These are phyloP conservation scores for Plutomurus gul DNA, from an alignment of 1,140 invertebrate species.

Conservation along the genomic window DNA sequence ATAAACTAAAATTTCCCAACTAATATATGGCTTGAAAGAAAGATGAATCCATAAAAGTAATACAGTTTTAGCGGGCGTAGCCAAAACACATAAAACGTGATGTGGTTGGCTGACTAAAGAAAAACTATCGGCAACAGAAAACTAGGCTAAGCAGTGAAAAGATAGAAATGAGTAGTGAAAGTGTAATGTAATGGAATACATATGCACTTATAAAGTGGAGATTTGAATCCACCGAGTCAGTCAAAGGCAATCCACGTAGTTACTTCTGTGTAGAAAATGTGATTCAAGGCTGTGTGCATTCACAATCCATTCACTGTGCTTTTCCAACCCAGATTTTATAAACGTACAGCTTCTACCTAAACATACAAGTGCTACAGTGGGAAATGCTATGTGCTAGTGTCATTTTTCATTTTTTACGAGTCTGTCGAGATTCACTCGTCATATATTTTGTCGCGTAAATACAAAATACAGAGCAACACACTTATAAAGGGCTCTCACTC, in stretches of 20 bases:
- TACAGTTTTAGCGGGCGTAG: background rate
- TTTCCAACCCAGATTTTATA: no score
- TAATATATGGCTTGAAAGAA: no score
- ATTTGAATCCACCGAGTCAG: background rate
- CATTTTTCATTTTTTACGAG: constrained; percentile 49
- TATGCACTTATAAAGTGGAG: no score
- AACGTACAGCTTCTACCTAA: no score
- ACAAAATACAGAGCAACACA: background rate
- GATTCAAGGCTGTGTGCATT: no score
- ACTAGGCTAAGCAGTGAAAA: background rate
- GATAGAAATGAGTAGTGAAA: background rate
- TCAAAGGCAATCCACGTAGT: no score
- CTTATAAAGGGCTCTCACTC: background rate
- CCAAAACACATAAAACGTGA: background rate
- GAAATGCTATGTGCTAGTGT: constrained; percentile 3
- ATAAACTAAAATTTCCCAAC: no score
- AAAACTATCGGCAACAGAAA: background rate
- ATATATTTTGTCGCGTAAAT: constrained; percentile 38
- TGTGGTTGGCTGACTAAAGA: no score
- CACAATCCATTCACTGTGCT: no score
- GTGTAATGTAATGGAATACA: background rate
- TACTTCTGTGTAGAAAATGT: no score
- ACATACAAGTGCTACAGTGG: background rate
- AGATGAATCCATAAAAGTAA: no score
- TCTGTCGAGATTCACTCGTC: constrained; percentile 39